Base-by-base conservation (phyloP, 2,113 vertebrate genomes). In the Labeo rohita region DNA sequence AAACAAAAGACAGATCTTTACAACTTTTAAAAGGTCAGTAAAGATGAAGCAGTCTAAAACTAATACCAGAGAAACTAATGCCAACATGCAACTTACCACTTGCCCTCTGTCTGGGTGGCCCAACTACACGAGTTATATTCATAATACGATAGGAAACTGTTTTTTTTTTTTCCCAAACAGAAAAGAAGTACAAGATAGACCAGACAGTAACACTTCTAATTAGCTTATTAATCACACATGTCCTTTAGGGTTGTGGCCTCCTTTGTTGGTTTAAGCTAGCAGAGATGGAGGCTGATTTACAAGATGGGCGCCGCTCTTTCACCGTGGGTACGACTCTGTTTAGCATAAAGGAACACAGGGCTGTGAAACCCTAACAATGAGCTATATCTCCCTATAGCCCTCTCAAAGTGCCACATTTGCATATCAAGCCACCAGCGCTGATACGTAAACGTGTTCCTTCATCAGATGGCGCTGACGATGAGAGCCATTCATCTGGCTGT, bases 361-460 rank as follows among this genome's bases (percentile, higher is more conserved):
- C 89, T 90, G 89, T 68, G 90, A 92, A 85, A 90, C 88, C 89
- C 86, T 86, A 89, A 94, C 92, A 93, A 94, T 91, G 90, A 94
- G 89, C 87, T 87, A 89, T 89, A 92, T 94, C 92, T 94, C 89
- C 92, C 92, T 80, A 87, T 91, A 90, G 90, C 90, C 90, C 89
- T 90, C 93, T 91, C 86, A 89, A 87, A 78, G 49, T 15, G 75
- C 83, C 2, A 0, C 90, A 95, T 95, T 94, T 95, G 92, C 93
- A 95, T 95, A 94, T 95, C 93, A 94, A 93, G 91, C 90, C 90
- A 84, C 90, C 89, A 88, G 87, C 83, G 86, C 90, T 88, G 87
- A 93, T 92, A 93, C 91, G 92, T 93, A 94, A 93, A 95, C 92
- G 89, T 92, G 91, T 93, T 93, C 91, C 74, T 85, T 89, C 91